Evolutionary conservation across 2,888 invertebrate genomes (phyloP), one percentile per base, ranked within the genome.

Genomic region (Noctua janthina): DNA sequence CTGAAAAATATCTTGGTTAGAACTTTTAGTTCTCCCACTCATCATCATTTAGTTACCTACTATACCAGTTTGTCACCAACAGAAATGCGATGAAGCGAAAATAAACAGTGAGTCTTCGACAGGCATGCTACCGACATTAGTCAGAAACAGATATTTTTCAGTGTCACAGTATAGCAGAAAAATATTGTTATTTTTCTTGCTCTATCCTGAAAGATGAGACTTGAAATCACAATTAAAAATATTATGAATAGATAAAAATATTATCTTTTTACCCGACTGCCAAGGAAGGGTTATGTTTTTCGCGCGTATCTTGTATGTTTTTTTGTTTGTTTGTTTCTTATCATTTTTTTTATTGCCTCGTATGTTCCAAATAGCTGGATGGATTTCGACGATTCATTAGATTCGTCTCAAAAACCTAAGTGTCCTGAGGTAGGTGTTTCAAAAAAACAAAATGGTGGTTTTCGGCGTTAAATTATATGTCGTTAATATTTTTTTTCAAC

Each of bases 61-160:
- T n/a, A 35, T 43, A 20, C 20, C n/a, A 49, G 13, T 51, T 68
- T 76, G 82, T 81, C 82, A 54, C 62, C 35, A 76, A 62, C 80
- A 76, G 68, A 2, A 10, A 54, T 29, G 59, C 76, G 46, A 10
- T 62, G 82, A 62, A 69, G 82, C 76, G 62, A 62, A 82, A 82
- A 69, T 81, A 81, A 82, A 54, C 62, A 13, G 23, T 66, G 59
- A 75, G 76, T 68, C 20, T 56, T 46, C 35, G 54, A 76, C 68
- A 82, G 17, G 76, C 59, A 68, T 62, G 67, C 80, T 6, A 2
- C n/a, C 23, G 67, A 15, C 59, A 35, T 80, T 75, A 62, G 62
- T 82, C 76, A 81, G 46, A 10, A 35, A 17, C 82, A 76, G 59
- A 4, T n/a, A 54, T 76, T 46, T 81, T 43, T 54, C 46, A 82